phyloP scores from a whole-genome alignment of 2,888 invertebrate genomes.

The Drosophila borealis region DNA sequence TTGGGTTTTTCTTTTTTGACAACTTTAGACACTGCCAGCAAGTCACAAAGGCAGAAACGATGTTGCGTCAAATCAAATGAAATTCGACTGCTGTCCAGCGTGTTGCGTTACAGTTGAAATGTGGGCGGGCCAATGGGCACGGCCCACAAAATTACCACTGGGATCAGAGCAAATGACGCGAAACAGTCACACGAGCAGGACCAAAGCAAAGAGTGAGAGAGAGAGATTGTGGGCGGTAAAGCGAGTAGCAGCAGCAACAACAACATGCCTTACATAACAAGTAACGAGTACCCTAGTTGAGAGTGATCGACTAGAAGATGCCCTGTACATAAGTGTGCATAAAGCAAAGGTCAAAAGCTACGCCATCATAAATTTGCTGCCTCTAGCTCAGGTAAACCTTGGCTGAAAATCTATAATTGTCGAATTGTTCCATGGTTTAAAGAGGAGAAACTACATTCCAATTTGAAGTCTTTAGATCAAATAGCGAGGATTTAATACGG shows the following conservation, averaged over 20 bases:
- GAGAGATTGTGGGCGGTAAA: conserved; percentile 27
- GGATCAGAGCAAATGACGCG: conserved; percentile 80
- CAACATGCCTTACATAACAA: conserved; percentile 51
- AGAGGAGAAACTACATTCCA: no score
- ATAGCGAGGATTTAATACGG: no score
- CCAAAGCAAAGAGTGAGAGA: conserved; percentile 15
- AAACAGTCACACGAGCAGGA: conserved; percentile 77
- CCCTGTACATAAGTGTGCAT: no score
- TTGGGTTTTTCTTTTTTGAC: conserved; percentile 59
- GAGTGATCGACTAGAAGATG: no score
- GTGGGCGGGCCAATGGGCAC: conserved; percentile 20
- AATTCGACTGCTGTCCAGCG: conserved; percentile 55
- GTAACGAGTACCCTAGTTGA: no score
- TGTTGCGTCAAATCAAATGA: conserved; percentile 70
- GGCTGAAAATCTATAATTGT: no score
- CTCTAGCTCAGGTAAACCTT: no score
- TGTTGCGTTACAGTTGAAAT: conserved; percentile 41
- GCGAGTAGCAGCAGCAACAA: conserved; percentile 34
- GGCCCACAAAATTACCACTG: conserved; percentile 78
- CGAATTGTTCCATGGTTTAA: no score
- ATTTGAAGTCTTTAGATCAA: no score
- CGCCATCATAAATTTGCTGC: no score
- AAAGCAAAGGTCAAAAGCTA: no score
- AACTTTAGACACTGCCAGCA: conserved; percentile 58
- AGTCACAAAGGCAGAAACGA: conserved; percentile 46